A percentile compares a stretch with the other conserved stretches of the same genome.
phyloP scores from a whole-genome alignment of 2,113 vertebrate species.

The Strix aluco region DNA sequence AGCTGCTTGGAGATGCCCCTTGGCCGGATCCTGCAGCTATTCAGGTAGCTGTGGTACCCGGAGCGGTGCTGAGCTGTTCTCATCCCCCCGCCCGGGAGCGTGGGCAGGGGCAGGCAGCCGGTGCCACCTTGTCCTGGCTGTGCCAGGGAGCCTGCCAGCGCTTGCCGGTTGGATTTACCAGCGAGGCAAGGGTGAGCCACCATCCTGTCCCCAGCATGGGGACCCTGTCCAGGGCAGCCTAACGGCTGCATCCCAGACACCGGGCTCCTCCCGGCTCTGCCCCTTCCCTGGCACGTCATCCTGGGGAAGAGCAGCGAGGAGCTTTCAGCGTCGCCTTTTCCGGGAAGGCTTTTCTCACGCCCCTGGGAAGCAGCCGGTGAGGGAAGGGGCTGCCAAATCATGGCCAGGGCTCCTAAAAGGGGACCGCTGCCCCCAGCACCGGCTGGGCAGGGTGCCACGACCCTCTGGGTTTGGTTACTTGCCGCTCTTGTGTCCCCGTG shows the following conservation, averaged over 20 bases:
- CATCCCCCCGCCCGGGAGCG: rapidly evolving
- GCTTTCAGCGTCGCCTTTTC: not conserved
- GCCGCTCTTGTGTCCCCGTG: rapidly evolving
- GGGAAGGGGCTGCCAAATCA: not conserved
- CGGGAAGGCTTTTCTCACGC: not conserved
- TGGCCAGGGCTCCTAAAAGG: not conserved
- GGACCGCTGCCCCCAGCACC: not conserved
- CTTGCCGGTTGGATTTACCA: not conserved
- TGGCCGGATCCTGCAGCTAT: not conserved
- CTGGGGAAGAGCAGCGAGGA: not conserved
- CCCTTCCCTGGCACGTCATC: not conserved
- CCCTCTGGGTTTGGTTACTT: not conserved
- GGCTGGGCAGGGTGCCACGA: not conserved
- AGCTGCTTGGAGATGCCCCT: not conserved
- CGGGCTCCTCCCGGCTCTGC: not conserved
- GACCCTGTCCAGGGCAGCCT: not conserved
- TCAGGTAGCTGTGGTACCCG: not conserved
- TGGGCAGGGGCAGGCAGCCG: not conserved
- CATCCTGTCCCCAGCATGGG: not conserved
- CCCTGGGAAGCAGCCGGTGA: not conserved
- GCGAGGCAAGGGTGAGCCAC: not conserved
- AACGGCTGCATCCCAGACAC: rapidly evolving
- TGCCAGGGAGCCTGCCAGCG: not conserved
- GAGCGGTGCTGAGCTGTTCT: not conserved
- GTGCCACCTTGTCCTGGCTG: not conserved